Base-by-base conservation (phyloP, 2,113 vertebrate species). In the Bambusicola thoracicus region DNA sequence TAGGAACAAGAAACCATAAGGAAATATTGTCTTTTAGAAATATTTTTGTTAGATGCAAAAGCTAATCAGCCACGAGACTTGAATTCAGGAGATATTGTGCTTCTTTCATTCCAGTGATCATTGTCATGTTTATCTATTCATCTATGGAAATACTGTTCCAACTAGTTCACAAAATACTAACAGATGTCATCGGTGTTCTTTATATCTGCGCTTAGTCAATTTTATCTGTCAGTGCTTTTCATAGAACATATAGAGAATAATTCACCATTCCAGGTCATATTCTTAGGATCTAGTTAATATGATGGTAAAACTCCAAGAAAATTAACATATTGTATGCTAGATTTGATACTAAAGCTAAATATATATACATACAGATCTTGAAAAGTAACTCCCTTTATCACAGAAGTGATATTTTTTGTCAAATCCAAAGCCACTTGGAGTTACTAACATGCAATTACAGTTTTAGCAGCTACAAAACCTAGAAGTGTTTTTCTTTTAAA, bases 401-500 rank as follows among this genome's bases (percentile, higher is more conserved):
- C 9, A 90, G 62, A 81, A 92, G 34, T 73, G 36, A 62, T 73
- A 89, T 94, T 8, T 91, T 92, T 92, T n/a, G 92, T 94, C 36
- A 89, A 17, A 55, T 56, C 10, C 75, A 90, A 75, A 87, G 32
- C 4, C 25, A 65, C 65, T 93, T 91, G 27, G 25, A 93, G 13
- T 77, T 91, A 59, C 87, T 93, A 93, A 87, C 91, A 92, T 62
- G 25, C 25, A 94, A 78, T 91, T 90, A 88, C 13, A 79, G 6
- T 94, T 97, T 94, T 62, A 96, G 87, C 43, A 95, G 46, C 49
- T 96, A 59, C 63, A 87, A 96, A 91, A 46, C 51, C 6, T 80
- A 83, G 25, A 96, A 97, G 96, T 95, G 96, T 95, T 94, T 94
- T 68, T 15, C 16, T 73, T 61, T 95, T 96, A 93, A 93, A 93